Conservation (phyloP, 1,140 invertebrate genomes). For the Eupristina koningsbergeri region DNA sequence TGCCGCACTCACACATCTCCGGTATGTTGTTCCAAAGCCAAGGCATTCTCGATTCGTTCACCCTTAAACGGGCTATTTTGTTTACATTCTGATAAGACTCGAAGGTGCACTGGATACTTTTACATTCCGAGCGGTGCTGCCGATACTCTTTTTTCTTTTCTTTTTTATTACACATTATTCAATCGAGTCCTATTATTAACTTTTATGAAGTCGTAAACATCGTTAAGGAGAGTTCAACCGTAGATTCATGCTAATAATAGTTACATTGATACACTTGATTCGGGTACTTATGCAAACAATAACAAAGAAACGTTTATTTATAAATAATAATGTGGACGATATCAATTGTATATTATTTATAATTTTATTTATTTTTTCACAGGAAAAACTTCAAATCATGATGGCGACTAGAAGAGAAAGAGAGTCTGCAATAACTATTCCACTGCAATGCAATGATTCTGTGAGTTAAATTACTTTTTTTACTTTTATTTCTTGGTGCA, state of each 20-base stretch:
- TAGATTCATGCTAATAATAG: too few species aligned
- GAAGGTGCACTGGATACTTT: neutral
- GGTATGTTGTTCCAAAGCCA: neutral
- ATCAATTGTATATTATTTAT: too few species aligned
- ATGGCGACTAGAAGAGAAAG: slow-evolving; percentile 66
- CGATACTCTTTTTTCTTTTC: too few species aligned
- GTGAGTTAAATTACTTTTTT: slow-evolving; percentile 57
- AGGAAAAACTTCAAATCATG: slow-evolving; percentile 67
- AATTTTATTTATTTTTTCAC: slow-evolving; percentile 37
- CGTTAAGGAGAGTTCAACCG: too few species aligned
- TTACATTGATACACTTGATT: too few species aligned
- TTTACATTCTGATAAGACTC: neutral
- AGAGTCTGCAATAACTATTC: slow-evolving; percentile 66
- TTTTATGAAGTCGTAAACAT: too few species aligned
- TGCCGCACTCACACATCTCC: neutral
- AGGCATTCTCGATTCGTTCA: neutral
- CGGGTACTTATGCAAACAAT: too few species aligned
- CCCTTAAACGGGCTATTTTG: neutral
- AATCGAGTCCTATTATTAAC: too few species aligned
- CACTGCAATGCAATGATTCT: slow-evolving; percentile 67
- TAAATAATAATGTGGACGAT: too few species aligned
- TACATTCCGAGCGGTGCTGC: too few species aligned
- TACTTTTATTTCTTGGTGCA: neutral
- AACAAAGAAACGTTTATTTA: too few species aligned
- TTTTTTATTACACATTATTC: too few species aligned